Percentiles rank a stretch among this genome's conserved stretches.
phyloP scores from a whole-genome alignment of 2,797 vertebrate species.

The Nothura maculosa region DNA sequence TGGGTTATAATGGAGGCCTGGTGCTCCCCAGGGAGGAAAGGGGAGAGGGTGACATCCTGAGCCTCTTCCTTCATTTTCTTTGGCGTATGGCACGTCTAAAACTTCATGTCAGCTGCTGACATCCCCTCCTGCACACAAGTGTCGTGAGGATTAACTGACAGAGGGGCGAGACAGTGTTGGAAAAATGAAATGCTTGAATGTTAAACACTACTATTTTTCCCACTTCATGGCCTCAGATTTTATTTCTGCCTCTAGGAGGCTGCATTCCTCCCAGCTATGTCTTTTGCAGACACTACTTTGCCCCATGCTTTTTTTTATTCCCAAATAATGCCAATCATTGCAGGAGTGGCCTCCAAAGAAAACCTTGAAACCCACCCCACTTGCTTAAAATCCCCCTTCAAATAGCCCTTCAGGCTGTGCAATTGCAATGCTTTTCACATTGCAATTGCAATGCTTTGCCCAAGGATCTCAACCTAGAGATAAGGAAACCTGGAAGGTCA shows the following conservation, averaged over 20 bases:
- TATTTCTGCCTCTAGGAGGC: background rate
- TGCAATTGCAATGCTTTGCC: background rate
- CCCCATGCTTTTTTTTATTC: background rate
- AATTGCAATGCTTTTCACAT: accelerated
- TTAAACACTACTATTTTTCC: slow-evolving; percentile 1
- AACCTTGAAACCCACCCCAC: background rate
- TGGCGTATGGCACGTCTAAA: background rate
- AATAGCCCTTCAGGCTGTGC: background rate
- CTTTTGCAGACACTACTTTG: background rate
- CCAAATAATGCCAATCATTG: background rate
- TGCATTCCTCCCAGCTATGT: background rate
- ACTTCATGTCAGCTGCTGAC: slow-evolving; percentile 28
- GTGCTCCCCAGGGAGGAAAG: background rate
- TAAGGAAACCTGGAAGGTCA: accelerated
- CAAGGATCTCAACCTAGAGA: background rate
- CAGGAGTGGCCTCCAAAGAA: background rate
- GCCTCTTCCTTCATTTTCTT: slow-evolving; percentile 22
- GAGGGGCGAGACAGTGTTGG: background rate
- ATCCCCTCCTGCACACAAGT: background rate
- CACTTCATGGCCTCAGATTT: accelerated
- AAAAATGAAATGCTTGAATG: slow-evolving; percentile 40
- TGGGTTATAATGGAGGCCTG: background rate
- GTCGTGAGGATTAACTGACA: slow-evolving; percentile 16
- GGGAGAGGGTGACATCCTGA: background rate
- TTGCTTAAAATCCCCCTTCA: background rate